phyloP scores from a whole-genome alignment of 2,888 invertebrate genomes.

The Drepanosiphum platanoidis region DNA sequence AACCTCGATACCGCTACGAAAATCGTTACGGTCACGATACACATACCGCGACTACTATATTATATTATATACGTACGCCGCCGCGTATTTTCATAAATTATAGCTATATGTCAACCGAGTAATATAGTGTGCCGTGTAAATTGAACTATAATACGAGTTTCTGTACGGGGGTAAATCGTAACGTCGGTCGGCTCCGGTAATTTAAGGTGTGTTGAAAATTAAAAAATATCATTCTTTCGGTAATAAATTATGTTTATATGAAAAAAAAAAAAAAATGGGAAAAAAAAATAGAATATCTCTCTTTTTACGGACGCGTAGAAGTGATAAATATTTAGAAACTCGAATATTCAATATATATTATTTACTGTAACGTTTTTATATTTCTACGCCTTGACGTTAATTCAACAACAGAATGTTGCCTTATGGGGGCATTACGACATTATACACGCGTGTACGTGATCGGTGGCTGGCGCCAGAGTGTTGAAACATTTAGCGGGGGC shows the following conservation, averaged over 20 bases:
- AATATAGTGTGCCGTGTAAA: constrained; percentile 1
- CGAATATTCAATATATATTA: constrained; percentile 28
- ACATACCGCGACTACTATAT: not conserved
- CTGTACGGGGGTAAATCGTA: constrained; percentile 7
- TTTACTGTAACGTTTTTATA: constrained; percentile 21
- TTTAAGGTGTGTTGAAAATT: constrained; percentile 45
- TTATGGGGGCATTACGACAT: too few relatives aligned
- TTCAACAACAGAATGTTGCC: not conserved
- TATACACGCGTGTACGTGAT: too few relatives aligned
- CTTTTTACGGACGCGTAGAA: constrained; percentile 8
- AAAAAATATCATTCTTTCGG: constrained; percentile 32
- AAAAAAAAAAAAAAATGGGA: too few relatives aligned
- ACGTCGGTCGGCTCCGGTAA: not conserved
- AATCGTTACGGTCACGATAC: not conserved
- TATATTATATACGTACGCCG: not conserved
- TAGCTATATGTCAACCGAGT: constrained; percentile 11
- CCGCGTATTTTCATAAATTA: constrained; percentile 20
- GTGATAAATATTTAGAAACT: constrained; percentile 42
- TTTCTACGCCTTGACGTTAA: not conserved
- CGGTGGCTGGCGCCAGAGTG: too few relatives aligned
- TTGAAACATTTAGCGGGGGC: too few relatives aligned
- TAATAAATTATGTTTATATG: constrained; percentile 26
- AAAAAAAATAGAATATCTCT: not conserved
- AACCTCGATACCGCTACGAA: not conserved
- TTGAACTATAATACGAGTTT: constrained; percentile 7